Evolutionary conservation across 2,888 invertebrate genomes (phyloP).

Genomic region (Cerastis rubricosa): DNA sequence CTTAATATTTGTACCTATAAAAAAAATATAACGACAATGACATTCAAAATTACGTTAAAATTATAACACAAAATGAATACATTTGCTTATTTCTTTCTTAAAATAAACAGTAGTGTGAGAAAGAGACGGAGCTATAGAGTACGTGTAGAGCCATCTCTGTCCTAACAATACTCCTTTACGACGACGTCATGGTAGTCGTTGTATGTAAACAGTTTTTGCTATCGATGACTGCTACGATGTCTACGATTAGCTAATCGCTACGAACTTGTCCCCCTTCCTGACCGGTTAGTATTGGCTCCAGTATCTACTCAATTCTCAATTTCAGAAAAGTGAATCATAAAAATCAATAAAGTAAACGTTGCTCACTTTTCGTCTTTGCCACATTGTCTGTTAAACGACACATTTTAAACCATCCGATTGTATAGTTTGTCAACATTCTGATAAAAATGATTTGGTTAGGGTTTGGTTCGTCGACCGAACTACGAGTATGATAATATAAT

Average conservation of each 20-base stretch:
- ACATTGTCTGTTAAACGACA: neutral
- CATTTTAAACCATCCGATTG: neutral
- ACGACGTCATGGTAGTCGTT: neutral
- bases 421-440: neutral
- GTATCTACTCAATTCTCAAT: neutral
- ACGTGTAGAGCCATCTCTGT: too few relatives aligned
- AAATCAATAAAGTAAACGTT: neutral
- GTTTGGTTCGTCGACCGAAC: neutral
- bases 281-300: neutral
- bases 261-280: neutral
- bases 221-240: neutral
- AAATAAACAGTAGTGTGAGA: neutral
- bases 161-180: too few relatives aligned
- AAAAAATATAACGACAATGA: constrained; percentile 9
- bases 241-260: neutral
- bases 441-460: neutral
- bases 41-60: constrained; percentile 45
- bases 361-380: neutral
- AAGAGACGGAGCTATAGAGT: too few relatives aligned
- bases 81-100: constrained; percentile 6
- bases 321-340: neutral
- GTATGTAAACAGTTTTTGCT: neutral
- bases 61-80: constrained; percentile 4
- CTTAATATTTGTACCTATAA: neutral
- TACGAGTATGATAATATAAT: neutral